These are phyloP conservation scores for Petrocephalus zakoni DNA, from an alignment of 2,113 vertebrate genomes.

Conservation along the genomic window DNA sequence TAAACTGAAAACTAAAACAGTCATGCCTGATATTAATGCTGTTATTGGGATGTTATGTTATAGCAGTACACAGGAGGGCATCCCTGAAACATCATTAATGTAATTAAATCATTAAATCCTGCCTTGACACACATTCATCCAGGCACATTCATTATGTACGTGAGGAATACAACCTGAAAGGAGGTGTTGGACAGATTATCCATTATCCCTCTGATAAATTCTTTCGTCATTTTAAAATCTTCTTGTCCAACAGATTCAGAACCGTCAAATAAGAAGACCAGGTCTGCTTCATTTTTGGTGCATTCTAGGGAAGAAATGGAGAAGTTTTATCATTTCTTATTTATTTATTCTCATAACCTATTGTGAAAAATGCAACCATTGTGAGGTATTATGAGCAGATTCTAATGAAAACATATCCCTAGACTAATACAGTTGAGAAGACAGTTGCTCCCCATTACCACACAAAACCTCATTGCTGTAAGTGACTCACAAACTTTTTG, in stretches of 20 bases:
- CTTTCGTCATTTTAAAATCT: conserved; percentile 60
- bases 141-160: background rate
- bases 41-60: background rate
- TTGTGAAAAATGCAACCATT: background rate
- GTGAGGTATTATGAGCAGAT: background rate
- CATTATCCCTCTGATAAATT: conserved; percentile 67
- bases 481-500: background rate
- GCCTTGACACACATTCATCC: background rate
- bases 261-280: conserved; percentile 77
- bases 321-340: background rate
- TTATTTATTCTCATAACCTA: background rate
- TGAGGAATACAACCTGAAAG: conserved; percentile 55
- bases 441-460: background rate
- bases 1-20: background rate
- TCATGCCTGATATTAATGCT: background rate
- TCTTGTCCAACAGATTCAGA: conserved; percentile 46
- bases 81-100: background rate
- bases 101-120: background rate
- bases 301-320: conserved; percentile 53
- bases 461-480: background rate
- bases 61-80: background rate
- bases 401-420: background rate
- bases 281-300: conserved; percentile 62
- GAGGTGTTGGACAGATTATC: conserved; percentile 53
- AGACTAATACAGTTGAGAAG: background rate